Evolutionary conservation across 1,140 invertebrate species (phyloP), one percentile per base, ranked within the genome.

Genomic region (Bombus waltoni): DNA sequence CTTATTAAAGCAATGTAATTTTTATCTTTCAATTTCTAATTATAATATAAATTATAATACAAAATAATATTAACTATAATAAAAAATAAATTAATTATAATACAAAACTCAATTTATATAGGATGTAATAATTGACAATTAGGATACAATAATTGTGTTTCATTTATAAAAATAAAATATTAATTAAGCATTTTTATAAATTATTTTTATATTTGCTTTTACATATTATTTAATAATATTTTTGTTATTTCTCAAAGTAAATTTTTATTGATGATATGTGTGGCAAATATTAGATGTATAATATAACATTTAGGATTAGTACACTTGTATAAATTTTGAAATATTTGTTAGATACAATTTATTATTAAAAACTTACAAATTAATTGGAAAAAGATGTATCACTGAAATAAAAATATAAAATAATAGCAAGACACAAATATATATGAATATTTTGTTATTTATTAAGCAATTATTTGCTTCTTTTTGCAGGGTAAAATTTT

Each of bases 391-490:
- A 53, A 44, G 8, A 40, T 71, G 0, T 71, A 13, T 71, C 25
- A 28, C 6, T 35, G n/a, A 66, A 32, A 66, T 66, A 47, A 47
- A 47, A 81, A 40, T 35, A 28, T 72, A 57, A 28, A 72, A 71
- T 35, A 44, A 9, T 13, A 40, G 13, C 8, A 3, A n/a, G 59
- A 74, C 6, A 74, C 8, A 68, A 35, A 22, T 68, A 38, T 65
- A 25, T 68, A 68, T 68, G 32, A 68, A 68, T 68, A 68, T 25
- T 70, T 11, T 71, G 22, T 70, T 28, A 71, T 71, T 71, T 71
- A 71, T 71, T 71, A 71, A 71, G 38, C 38, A 71, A 71, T 25
- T 71, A 40, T 71, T 71, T 71, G 22, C 11, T 71, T 28, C 28
- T 71, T 71, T n/a, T 3, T 71, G 38, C n/a, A 71, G 38, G 1